Percentiles rank a stretch among this genome's conserved stretches.
These are phyloP conservation scores for Lasioglossum morio DNA, from an alignment of 2,888 invertebrate species.

Conservation along the genomic window DNA sequence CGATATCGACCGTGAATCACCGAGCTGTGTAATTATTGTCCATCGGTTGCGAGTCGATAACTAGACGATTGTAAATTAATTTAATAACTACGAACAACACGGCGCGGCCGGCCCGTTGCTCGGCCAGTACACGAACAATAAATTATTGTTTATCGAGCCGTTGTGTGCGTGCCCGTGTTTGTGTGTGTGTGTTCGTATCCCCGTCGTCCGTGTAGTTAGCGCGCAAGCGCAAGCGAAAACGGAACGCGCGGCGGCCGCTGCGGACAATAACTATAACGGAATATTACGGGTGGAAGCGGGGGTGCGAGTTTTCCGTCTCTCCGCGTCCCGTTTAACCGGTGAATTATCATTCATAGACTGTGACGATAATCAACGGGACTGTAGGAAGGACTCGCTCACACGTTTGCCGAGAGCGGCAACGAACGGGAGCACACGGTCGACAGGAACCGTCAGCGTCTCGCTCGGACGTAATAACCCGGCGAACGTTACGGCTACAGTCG, in stretches of 20 bases:
- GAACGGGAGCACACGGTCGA: not conserved
- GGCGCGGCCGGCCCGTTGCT: not conserved
- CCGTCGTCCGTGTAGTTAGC: not conserved
- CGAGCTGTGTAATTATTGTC: conserved; percentile 40
- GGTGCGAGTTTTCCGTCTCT: conserved; percentile 34
- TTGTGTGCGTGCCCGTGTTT: not conserved
- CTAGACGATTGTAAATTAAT: conserved; percentile 64
- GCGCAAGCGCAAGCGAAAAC: not conserved
- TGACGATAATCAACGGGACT: conserved; percentile 55
- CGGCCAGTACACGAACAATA: conserved; percentile 35
- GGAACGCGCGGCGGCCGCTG: not conserved
- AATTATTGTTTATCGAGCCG: conserved; percentile 60
- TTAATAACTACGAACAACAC: conserved; percentile 59
- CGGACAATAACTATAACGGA: conserved; percentile 35
- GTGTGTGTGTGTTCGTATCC: not conserved
- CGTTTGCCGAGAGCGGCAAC: not conserved
- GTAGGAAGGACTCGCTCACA: conserved; percentile 4
- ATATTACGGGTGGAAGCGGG: conserved; percentile 36
- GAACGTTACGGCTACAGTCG: conserved; percentile 47
- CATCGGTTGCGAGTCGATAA: conserved; percentile 46
- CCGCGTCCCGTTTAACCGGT: conserved; percentile 41
- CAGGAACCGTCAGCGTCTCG: conserved; percentile 35
- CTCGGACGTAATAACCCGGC: conserved; percentile 48
- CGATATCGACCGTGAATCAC: conserved; percentile 21
- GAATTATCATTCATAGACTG: conserved; percentile 61